Evolutionary conservation across 2,888 invertebrate genomes (phyloP).

Genomic region (Netelia melanura): DNA sequence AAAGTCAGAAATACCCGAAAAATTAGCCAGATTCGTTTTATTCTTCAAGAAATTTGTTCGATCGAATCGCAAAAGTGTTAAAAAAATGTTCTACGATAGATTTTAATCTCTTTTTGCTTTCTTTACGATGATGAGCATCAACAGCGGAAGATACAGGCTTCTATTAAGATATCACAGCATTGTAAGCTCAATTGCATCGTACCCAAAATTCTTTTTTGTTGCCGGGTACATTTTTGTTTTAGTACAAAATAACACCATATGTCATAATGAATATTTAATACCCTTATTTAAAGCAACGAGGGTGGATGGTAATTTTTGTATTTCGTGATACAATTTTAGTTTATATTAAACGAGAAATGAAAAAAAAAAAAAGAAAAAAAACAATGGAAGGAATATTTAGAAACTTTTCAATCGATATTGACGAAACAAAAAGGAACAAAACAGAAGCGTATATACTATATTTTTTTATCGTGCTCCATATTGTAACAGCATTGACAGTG

Average conservation of each 20-base stretch:
- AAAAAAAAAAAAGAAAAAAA: neutral
- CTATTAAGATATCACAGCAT: conserved; percentile 25
- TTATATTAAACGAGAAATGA: conserved; percentile 42
- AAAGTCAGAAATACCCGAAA: conserved; percentile 38
- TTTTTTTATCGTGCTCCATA: conserved; percentile 60
- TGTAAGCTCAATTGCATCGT: conserved; percentile 15
- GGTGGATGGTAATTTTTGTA: conserved; percentile 22
- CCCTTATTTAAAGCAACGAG: conserved; percentile 32
- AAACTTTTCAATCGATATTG: conserved; percentile 36
- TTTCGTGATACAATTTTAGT: conserved; percentile 30
- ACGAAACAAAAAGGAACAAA: conserved; percentile 31
- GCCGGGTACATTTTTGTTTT: conserved; percentile 20
- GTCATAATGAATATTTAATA: conserved; percentile 7
- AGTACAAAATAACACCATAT: conserved; percentile 43
- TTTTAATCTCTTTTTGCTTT: conserved; percentile 4
- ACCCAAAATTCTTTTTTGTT: conserved; percentile 14
- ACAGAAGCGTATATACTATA: conserved; percentile 55
- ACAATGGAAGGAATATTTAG: conserved; percentile 36
- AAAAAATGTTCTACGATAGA: conserved; percentile 27
- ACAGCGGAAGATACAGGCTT: conserved; percentile 12
- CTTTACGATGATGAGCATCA: neutral
- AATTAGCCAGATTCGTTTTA: conserved; percentile 22
- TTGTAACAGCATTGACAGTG: conserved; percentile 26
- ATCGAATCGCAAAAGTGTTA: conserved; percentile 23
- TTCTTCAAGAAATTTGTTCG: conserved; percentile 17